Conservation (phyloP, 2,888 invertebrate species). For the Automeris io region DNA sequence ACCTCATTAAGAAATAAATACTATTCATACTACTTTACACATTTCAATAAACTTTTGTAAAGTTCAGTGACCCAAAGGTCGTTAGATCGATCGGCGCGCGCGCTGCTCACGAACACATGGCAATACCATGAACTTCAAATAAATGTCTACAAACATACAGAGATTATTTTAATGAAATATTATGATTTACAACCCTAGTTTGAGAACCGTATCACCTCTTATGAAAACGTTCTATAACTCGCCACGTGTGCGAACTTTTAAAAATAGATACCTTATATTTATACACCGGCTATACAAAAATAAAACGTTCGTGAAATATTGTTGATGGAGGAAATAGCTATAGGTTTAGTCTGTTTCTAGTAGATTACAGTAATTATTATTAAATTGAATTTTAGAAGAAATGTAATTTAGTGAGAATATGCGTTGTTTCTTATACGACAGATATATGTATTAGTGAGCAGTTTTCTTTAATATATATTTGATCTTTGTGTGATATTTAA, state of each 20-base stretch:
- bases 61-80: conserved; percentile 48
- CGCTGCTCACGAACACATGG: conserved; percentile 37
- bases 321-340: conserved; percentile 16
- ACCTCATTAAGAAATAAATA: conserved; percentile 3
- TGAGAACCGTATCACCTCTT: conserved; percentile 29
- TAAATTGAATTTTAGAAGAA: too few species aligned
- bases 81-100: conserved; percentile 35
- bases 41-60: conserved; percentile 16
- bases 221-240: conserved; percentile 32
- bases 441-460: too few species aligned
- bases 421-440: too few species aligned
- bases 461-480: too few species aligned
- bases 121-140: conserved; percentile 3
- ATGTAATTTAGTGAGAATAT: too few species aligned
- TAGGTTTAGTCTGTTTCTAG: conserved; percentile 2
- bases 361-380: not conserved
- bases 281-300: conserved; percentile 36
- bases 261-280: conserved; percentile 40
- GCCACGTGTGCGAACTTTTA: conserved; percentile 51
- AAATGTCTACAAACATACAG: conserved; percentile 19
- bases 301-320: conserved; percentile 31
- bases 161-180: conserved; percentile 36
- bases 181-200: conserved; percentile 26
- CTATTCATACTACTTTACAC: conserved; percentile 12
- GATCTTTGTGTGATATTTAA: too few species aligned